A percentile compares a stretch with the other conserved stretches of the same genome.
Conservation (phyloP, 2,113 vertebrate genomes). For the Pristiophorus japonicus region DNA sequence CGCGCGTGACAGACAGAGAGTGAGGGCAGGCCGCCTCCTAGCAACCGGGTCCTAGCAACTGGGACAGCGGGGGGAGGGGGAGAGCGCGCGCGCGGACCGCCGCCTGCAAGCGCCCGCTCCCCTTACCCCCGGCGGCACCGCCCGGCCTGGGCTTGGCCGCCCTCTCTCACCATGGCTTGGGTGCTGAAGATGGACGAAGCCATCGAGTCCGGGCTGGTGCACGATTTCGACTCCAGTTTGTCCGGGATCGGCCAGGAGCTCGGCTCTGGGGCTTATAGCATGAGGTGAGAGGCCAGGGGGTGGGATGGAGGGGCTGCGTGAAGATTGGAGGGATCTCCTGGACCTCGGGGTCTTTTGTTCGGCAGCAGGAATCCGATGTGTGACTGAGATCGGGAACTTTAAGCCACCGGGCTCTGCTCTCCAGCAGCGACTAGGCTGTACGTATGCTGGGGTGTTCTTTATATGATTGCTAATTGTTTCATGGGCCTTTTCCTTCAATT, state of each 20-base stretch:
- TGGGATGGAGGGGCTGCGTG: background rate
- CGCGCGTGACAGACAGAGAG: background rate
- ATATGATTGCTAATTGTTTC: background rate
- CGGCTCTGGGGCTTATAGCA: slow-evolving; percentile 87
- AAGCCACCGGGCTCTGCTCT: background rate
- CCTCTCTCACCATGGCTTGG: slow-evolving; percentile 74
- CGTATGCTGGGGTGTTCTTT: background rate
- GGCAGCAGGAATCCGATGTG: background rate
- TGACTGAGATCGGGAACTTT: background rate
- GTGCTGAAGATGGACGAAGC: slow-evolving; percentile 89
- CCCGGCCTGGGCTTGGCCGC: slow-evolving; percentile 43
- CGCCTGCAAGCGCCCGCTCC: slow-evolving; percentile 45
- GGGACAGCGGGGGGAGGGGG: background rate
- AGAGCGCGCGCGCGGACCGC: background rate
- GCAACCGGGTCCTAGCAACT: slow-evolving; percentile 37
- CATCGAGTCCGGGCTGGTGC: slow-evolving; percentile 86
- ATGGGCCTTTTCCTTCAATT: no score
- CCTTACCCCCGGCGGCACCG: background rate
- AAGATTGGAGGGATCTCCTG: background rate
- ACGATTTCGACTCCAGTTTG: slow-evolving; percentile 87
- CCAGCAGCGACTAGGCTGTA: background rate
- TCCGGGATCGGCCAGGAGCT: slow-evolving; percentile 89
- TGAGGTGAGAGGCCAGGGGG: slow-evolving; percentile 66
- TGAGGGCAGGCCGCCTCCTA: slow-evolving; percentile 32
- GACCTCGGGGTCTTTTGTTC: background rate